phyloP scores from a whole-genome alignment of 1,140 invertebrate species.

The Tetragonula clypearis region DNA sequence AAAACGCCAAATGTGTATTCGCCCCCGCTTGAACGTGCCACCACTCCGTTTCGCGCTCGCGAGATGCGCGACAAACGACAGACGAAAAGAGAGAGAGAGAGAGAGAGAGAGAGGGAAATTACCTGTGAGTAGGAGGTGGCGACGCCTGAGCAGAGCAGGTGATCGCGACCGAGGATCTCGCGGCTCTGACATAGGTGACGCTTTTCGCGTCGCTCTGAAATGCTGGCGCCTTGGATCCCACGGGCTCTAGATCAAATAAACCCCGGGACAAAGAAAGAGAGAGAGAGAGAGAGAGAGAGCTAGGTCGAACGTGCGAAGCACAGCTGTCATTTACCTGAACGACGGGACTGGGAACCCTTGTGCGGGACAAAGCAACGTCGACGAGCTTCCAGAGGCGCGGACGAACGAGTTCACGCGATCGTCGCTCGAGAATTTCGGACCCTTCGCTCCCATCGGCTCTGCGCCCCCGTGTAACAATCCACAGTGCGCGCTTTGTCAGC shows the following conservation, averaged over 20 bases:
- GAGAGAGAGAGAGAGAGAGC: too few relatives aligned
- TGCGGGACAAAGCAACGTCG: constrained; percentile 85
- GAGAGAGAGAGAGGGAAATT: constrained; percentile 42
- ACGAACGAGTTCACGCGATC: constrained; percentile 81
- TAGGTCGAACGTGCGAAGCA: neutral
- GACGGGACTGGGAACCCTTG: constrained; percentile 86
- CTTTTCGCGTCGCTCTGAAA: constrained; percentile 87
- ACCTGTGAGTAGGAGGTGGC: constrained; percentile 83
- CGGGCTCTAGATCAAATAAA: constrained; percentile 83
- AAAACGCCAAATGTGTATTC: too few relatives aligned
- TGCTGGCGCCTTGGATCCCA: constrained; percentile 86
- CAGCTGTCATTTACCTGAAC: constrained; percentile 82
- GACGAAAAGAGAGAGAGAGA: neutral
- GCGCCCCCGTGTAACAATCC: constrained; percentile 41
- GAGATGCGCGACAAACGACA: neutral
- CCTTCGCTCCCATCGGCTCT: constrained; percentile 87
- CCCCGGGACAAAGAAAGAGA: neutral
- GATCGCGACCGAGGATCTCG: constrained; percentile 76
- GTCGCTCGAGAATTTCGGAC: constrained; percentile 84
- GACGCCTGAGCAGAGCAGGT: constrained; percentile 84
- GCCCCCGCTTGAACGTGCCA: constrained; percentile 31
- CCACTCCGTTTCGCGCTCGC: constrained; percentile 1
- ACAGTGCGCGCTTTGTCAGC: neutral
- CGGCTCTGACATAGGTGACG: constrained; percentile 82
- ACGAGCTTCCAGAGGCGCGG: constrained; percentile 80